Evolutionary conservation across 1,140 invertebrate genomes (phyloP).

Genomic region (Argopecten irradians): DNA sequence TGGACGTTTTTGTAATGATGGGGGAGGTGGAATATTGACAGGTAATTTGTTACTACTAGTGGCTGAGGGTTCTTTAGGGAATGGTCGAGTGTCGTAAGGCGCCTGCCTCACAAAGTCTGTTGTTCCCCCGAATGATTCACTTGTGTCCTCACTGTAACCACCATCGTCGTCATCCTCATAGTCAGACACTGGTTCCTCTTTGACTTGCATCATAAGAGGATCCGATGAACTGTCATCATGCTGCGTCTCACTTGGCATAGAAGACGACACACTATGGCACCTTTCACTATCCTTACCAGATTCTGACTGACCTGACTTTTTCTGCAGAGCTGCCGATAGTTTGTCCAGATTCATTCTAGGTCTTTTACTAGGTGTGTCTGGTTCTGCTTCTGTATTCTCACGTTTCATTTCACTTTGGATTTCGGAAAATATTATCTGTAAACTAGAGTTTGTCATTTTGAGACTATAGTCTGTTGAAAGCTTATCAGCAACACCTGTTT

Average conservation of each 20-base stretch:
- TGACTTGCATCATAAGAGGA: not conserved
- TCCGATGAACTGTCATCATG: not conserved
- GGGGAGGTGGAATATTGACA: not conserved
- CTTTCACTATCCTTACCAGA: not conserved
- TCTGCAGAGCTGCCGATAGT: not conserved
- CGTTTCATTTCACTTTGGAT: constrained; percentile 3
- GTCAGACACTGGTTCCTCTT: not conserved
- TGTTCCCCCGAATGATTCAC: not conserved
- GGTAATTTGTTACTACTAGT: not conserved
- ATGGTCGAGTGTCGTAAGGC: not conserved
- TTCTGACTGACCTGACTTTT: not conserved
- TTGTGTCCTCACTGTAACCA: not conserved
- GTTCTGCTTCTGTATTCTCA: not conserved
- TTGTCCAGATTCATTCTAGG: not conserved
- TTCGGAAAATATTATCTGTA: constrained; percentile 2
- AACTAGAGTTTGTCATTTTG: constrained; percentile 23
- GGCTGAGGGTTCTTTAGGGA: not conserved
- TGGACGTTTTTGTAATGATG: not conserved
- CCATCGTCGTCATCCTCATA: not conserved
- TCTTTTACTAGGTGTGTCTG: not conserved
- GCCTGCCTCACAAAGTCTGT: constrained; percentile 19
- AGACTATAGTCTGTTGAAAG: not conserved
- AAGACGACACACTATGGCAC: not conserved
- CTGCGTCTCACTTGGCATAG: not conserved
- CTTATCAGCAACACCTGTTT: constrained; percentile 10